Evolutionary conservation across 2,797 vertebrate genomes (phyloP).

Genomic region (Pangasius macronema): DNA sequence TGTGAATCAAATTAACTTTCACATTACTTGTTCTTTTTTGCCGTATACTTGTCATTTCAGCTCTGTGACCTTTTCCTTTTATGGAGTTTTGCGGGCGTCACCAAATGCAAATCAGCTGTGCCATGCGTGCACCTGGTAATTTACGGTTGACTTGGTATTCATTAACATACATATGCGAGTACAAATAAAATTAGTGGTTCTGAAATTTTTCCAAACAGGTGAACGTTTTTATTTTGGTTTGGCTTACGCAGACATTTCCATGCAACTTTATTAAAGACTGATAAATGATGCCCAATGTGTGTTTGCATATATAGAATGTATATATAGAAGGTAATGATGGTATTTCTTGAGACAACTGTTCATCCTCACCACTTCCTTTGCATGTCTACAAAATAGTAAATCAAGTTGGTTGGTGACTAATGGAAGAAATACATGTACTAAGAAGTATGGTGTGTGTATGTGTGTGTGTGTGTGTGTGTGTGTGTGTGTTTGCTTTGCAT

Average conservation of each 20-base stretch:
- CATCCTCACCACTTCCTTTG: constrained; percentile 37
- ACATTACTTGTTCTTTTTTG: neutral
- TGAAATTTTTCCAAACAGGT: neutral
- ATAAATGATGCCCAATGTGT: neutral
- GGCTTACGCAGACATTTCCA: neutral
- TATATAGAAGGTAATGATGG: neutral
- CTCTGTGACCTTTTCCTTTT: neutral
- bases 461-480: neutral
- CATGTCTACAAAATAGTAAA: constrained; percentile 33
- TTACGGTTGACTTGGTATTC: neutral
- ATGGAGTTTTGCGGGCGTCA: neutral
- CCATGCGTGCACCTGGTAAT: neutral
- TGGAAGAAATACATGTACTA: neutral
- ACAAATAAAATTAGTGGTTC: neutral
- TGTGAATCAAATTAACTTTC: neutral
- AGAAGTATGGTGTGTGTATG: neutral
- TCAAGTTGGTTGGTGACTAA: constrained; percentile 13
- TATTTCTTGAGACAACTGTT: constrained; percentile 19
- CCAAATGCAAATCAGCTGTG: neutral
- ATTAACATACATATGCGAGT: neutral
- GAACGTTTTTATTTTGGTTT: neutral
- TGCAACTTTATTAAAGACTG: neutral
- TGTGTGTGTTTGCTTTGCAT: neutral
- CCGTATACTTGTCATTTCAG: neutral
- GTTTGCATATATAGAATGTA: neutral